Evolutionary conservation across 2,113 vertebrate species (phyloP), one percentile per base, ranked within the genome.

Genomic region (Mola mola): DNA sequence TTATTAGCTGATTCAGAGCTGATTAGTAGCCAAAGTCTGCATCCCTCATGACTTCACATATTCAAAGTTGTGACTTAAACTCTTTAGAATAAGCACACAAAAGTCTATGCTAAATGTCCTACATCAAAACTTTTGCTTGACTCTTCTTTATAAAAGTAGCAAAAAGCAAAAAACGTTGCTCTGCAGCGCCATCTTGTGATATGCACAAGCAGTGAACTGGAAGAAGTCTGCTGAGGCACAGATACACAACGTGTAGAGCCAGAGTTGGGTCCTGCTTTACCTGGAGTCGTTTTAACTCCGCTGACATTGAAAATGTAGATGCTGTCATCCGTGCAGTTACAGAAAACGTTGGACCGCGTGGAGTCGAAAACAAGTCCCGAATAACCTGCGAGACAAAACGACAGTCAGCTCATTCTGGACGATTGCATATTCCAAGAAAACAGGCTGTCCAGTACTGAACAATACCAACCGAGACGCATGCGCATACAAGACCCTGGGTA

Each of bases 271-370:
- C 7, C 1, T 50, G 6, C 3, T 80, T 91, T 87, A 98, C 97
- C 94, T 87, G 97, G 97, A 68, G 87, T 57, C 0, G 90, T 92
- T 79, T 91, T 97, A 51, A 93, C 78, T 43, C 95, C 94, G 6
- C 90, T 92, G 83, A 95, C 86, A 48, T 92, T 94, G 80, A 98
- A 99, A 95, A 95, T 95, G 83, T 99, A 99, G 82, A 99, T 94
- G 47, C 60, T 95, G 69, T 99, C 96, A 78, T 99, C 97, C 3
- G 95, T 99, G 82, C 97, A 99, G 80, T 95, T 98, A 60, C 94
- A 94, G 79, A 98, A 94, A 15, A 98, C 79, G 52, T 90, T 94
- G 61, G 95, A 92, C 70, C 94, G 91, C 0, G 89, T 92, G 10
- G 95, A 95, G 85, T 99, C 96, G 82, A 98, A 83, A 58, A 93